Conservation (phyloP, 1,140 invertebrate species). For the Matsumurasca onukii region DNA sequence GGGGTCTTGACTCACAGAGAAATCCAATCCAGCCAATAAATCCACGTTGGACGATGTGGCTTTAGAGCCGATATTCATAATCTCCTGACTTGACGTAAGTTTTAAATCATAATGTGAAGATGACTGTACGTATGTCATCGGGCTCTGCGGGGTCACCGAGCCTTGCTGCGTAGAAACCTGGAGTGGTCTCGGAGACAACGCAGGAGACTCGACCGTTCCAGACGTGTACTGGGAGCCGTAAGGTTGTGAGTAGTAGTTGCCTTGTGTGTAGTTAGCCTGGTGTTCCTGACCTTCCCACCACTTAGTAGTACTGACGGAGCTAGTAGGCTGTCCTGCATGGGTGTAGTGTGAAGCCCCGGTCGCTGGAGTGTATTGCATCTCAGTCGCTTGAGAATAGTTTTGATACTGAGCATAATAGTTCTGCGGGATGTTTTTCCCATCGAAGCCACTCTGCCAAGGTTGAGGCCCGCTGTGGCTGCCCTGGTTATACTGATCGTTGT, state of each 20-base stretch:
- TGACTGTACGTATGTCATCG: conserved; percentile 41
- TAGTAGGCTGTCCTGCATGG: conserved; percentile 38
- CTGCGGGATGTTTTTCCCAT: background rate
- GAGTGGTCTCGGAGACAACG: background rate
- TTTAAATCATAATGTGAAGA: conserved; percentile 35
- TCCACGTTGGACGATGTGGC: conserved; percentile 61
- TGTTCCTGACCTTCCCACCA: conserved; percentile 11
- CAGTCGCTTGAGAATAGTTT: conserved; percentile 31
- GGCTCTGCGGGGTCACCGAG: conserved; percentile 32
- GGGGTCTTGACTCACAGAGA: conserved; percentile 67
- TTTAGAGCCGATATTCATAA: background rate
- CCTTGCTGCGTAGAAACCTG: conserved; percentile 24
- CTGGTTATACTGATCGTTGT: conserved; percentile 5
- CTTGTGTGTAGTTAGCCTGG: conserved; percentile 29
- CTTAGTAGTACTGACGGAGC: conserved; percentile 34
- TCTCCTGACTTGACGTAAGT: background rate
- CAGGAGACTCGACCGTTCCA: conserved; percentile 1
- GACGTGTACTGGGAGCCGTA: conserved; percentile 36
- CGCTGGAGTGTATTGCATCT: conserved; percentile 39
- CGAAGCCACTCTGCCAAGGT: background rate
- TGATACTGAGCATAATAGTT: conserved; percentile 28
- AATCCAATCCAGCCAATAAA: conserved; percentile 74
- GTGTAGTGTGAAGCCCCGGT: conserved; percentile 40
- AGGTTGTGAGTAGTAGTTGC: conserved; percentile 38
- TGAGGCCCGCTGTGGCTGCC: background rate